These are phyloP conservation scores for Cancer borealis DNA, from an alignment of 2,888 invertebrate genomes.

Conservation along the genomic window DNA sequence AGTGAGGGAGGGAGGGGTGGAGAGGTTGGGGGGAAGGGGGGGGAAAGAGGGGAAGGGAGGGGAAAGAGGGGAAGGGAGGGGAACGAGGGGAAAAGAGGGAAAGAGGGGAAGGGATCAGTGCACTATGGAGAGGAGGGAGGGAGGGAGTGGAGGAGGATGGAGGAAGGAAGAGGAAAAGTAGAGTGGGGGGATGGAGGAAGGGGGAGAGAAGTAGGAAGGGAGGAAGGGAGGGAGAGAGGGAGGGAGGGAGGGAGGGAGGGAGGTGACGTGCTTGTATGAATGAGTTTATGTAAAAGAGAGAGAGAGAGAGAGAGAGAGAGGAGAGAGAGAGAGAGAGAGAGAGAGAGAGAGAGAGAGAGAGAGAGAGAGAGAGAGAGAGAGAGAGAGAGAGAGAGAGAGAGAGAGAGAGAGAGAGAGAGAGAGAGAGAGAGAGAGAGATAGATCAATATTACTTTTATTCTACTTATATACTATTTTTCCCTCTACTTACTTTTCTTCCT, in stretches of 20 bases:
- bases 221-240: background rate
- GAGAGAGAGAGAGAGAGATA: too few species aligned
- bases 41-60: background rate
- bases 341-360: constrained; percentile 21
- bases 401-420: too few species aligned
- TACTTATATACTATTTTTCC: background rate
- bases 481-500: background rate
- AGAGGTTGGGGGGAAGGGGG: background rate
- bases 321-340: background rate
- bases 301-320: background rate
- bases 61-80: background rate
- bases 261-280: background rate
- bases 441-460: too few species aligned
- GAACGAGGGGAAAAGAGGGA: background rate
- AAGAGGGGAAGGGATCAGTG: background rate
- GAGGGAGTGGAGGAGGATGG: background rate
- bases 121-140: background rate
- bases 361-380: constrained; percentile 18
- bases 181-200: background rate
- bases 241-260: background rate
- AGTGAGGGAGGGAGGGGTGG: background rate
- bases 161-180: background rate
- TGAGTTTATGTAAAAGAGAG: background rate
- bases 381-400: too few species aligned
- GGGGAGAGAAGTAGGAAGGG: background rate